Percentiles rank a stretch among this genome's conserved stretches.
Conservation (phyloP, 2,113 vertebrate genomes). For the Platanista minor region DNA sequence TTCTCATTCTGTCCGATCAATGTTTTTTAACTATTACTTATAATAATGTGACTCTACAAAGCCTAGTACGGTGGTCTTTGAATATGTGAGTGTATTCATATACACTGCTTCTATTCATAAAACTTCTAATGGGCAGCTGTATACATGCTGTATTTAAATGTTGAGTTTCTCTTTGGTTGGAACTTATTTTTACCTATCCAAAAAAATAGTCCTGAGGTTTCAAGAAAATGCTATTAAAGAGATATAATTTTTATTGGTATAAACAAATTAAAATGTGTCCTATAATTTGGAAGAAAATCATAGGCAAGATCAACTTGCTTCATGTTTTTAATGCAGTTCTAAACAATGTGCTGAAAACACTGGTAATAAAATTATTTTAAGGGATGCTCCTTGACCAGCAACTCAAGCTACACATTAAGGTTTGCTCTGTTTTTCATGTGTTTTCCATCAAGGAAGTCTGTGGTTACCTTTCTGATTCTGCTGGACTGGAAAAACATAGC, state of each 20-base stretch:
- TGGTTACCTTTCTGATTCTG: constrained; percentile 99
- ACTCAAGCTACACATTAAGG: constrained; percentile 84
- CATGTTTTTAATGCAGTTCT: constrained; percentile 77
- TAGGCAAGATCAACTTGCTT: constrained; percentile 65
- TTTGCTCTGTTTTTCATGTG: constrained; percentile 93
- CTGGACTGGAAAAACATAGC: constrained; percentile 99
- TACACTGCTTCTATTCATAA: neutral
- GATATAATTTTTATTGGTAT: constrained; percentile 27
- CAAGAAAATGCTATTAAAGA: constrained; percentile 22
- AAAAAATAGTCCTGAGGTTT: neutral
- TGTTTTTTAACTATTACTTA: constrained; percentile 77
- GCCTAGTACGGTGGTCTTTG: neutral
- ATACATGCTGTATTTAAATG: neutral
- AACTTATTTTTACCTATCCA: constrained; percentile 15
- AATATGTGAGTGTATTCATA: neutral
- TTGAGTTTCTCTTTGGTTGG: constrained; percentile 50
- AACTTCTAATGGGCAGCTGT: neutral
- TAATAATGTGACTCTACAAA: constrained; percentile 57
- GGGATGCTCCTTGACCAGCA: constrained; percentile 87
- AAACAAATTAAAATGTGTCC: constrained; percentile 46
- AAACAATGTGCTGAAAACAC: constrained; percentile 81
- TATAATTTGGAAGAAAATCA: constrained; percentile 47
- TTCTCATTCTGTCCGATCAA: constrained; percentile 76
- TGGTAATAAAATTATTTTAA: constrained; percentile 87
- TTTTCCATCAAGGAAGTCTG: constrained; percentile 99